These are phyloP conservation scores for Bombyx huttoni DNA, from an alignment of 2,888 invertebrate genomes.

Conservation along the genomic window DNA sequence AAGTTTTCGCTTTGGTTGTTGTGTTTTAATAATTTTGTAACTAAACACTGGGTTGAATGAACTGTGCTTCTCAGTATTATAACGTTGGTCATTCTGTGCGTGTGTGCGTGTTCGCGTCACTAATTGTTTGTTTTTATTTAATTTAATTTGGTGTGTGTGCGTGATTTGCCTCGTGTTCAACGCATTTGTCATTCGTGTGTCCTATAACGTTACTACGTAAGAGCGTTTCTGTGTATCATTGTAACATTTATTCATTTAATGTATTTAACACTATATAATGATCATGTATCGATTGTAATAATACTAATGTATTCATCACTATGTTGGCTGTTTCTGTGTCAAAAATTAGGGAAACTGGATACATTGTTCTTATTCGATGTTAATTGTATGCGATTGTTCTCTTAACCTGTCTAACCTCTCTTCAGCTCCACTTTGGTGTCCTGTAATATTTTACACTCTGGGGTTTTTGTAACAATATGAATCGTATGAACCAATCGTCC, in stretches of 20 bases:
- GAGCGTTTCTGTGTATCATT: conserved; percentile 6
- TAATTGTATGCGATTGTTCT: conserved; percentile 13
- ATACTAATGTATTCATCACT: conserved; percentile 23
- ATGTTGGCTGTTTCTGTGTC: conserved; percentile 8
- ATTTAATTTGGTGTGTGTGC: conserved; percentile 58
- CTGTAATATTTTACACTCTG: conserved; percentile 31
- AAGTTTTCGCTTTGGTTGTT: conserved; percentile 56
- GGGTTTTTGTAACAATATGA: conserved; percentile 25
- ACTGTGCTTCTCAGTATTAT: conserved; percentile 46
- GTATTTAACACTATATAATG: conserved; percentile 7
- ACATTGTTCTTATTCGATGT: conserved; percentile 15
- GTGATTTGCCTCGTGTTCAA: conserved; percentile 66
- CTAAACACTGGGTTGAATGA: conserved; percentile 44
- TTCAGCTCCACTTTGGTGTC: conserved; percentile 37
- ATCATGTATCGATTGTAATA: conserved; percentile 18
- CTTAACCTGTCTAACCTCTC: conserved; percentile 36
- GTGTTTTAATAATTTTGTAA: conserved; percentile 42
- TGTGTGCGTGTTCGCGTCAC: conserved; percentile 48
- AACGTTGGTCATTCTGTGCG: conserved; percentile 33
- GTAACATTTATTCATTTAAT: neutral
- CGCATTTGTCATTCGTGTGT: conserved; percentile 30
- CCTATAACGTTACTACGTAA: conserved; percentile 40
- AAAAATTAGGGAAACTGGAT: conserved; percentile 6
- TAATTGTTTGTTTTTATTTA: conserved; percentile 17
- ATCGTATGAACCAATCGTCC: conserved; percentile 66